Evolutionary conservation across 2,888 invertebrate species (phyloP).

Genomic region (Plagodis dolabraria): DNA sequence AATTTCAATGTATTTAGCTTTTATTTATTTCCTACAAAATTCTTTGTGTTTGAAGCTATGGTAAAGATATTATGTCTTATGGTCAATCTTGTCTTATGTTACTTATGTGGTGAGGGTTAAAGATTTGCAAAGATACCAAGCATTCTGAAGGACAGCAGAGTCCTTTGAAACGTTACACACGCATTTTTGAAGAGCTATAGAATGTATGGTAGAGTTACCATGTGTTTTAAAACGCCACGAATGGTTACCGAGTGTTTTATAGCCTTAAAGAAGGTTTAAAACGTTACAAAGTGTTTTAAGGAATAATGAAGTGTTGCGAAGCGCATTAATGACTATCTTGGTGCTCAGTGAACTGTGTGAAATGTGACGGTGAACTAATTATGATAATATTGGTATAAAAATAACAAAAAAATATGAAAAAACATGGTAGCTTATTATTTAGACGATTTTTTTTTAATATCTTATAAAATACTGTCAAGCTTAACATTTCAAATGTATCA

Average conservation of each 20-base stretch:
- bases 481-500: not conserved
- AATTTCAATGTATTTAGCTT: not conserved
- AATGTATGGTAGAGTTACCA: not conserved
- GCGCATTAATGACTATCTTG: constrained; percentile 13
- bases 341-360: constrained; percentile 13
- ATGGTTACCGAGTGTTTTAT: not conserved
- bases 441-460: not conserved
- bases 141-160: not conserved
- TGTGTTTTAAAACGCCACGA: not conserved
- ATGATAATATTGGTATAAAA: constrained; percentile 5
- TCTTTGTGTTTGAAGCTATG: not conserved
- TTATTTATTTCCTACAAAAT: not conserved
- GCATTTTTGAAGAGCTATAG: not conserved
- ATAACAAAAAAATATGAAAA: constrained; percentile 2
- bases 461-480: not conserved
- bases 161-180: not conserved
- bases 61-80: too few relatives aligned
- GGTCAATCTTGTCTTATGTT: too few relatives aligned
- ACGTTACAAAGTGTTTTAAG: constrained; percentile 1
- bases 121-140: not conserved
- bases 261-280: not conserved
- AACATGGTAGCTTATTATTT: constrained; percentile 3
- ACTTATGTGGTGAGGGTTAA: not conserved
- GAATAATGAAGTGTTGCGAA: constrained; percentile 2
- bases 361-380: constrained; percentile 2